These are phyloP conservation scores for Empidonax alnorum DNA, from an alignment of 2,113 vertebrate genomes.

Conservation along the genomic window DNA sequence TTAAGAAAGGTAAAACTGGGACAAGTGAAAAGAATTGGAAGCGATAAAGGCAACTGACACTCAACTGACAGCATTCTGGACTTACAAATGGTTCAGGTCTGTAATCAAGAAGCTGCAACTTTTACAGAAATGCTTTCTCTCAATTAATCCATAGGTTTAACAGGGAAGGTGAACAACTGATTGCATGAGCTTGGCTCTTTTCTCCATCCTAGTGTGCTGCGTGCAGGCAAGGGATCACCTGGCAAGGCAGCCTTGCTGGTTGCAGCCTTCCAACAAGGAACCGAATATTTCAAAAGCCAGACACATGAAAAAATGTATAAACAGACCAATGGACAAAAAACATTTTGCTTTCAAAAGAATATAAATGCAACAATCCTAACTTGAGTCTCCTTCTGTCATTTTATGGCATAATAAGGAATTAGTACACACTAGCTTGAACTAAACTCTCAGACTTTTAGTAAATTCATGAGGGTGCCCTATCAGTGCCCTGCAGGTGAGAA, in stretches of 20 bases:
- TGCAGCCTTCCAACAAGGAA: not conserved
- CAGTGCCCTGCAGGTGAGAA: not conserved
- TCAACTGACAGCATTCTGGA: not conserved
- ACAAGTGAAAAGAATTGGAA: not conserved
- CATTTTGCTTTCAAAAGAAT: not conserved
- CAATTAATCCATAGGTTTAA: not conserved
- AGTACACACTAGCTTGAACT: not conserved
- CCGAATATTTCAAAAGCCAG: not conserved
- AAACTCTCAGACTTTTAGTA: not conserved
- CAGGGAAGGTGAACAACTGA: not conserved
- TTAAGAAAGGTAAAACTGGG: not conserved
- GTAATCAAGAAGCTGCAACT: not conserved
- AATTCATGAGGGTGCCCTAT: not conserved
- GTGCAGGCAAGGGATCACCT: not conserved
- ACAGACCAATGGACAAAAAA: not conserved
- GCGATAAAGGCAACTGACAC: not conserved
- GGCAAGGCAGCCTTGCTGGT: not conserved
- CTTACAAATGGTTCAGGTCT: not conserved
- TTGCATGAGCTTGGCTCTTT: rapidly evolving
- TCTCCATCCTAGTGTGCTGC: rapidly evolving
- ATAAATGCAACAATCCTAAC: not conserved
- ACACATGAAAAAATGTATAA: not conserved
- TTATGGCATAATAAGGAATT: not conserved
- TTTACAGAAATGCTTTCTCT: not conserved
- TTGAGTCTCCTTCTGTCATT: not conserved